Base-by-base conservation (phyloP, 2,888 invertebrate species). In the Caenorhabditis sp. region DNA sequence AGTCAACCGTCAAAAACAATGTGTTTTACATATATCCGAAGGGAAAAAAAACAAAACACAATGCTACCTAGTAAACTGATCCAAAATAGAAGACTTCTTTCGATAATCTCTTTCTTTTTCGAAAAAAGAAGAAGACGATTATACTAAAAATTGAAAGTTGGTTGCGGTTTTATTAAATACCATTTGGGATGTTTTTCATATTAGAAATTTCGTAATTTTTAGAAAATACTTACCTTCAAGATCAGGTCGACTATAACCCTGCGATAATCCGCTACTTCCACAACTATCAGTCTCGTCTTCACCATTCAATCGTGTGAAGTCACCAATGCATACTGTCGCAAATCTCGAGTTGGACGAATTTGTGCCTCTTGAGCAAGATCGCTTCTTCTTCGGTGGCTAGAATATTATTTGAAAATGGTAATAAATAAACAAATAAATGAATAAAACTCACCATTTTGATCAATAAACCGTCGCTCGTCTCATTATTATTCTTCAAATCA, bases 221-320 rank as follows among this genome's bases (percentile, higher is more conserved):
- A 36, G 36, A 36, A 36, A 36, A 36, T 17, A 14, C 43, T 2
- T 43, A 43, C 43, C 17, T 43, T 43, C 43, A 43, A 43, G 8
- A 43, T 43, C 43, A 2, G 7, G 43, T 17, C 43, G 12, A 43
- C 43, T 43, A 17, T 43, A 43, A 31, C 31, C 4, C 10, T 31
- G 31, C 10, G 31, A 4, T 10, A 31, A 31, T 10, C 54, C 21
- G 21, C n/a, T 14, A 17, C 2, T 69, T 64, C 58, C 20, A 25
- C 73, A 62, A 49, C 69, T 69, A 49, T 73, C 73, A 26, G 69
- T 69, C 25, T 73, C 73, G 43, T 73, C 73, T 17, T 61, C 31
- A 17, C 64, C 72, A 23, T 27, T 58, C 10, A 21, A 4, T 20
- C 20, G 36, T 59, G 59, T 5, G 3, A 59, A 17, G 17, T 68